phyloP scores from a whole-genome alignment of 2,888 invertebrate genomes.

The Poecilobothrus nobilitatus region DNA sequence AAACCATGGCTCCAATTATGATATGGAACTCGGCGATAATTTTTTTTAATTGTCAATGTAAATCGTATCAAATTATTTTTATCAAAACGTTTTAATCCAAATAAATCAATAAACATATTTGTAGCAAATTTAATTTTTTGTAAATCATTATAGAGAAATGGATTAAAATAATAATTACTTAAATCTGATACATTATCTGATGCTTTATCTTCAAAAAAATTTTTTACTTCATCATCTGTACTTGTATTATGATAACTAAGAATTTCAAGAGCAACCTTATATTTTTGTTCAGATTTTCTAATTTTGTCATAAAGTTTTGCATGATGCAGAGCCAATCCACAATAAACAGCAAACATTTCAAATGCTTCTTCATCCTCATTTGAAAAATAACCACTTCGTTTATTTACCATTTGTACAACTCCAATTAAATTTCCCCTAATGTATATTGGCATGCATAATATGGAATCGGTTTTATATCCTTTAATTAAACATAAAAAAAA shows the following conservation, averaged over 20 bases:
- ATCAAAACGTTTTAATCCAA: slow-evolving; percentile 59
- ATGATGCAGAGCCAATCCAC: slow-evolving; percentile 76
- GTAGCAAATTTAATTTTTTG: slow-evolving; percentile 65
- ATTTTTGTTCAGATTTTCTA: slow-evolving; percentile 72
- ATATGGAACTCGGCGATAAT: slow-evolving; percentile 74
- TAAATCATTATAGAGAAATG: slow-evolving; percentile 58
- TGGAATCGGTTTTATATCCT: slow-evolving; percentile 57
- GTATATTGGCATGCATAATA: slow-evolving; percentile 81
- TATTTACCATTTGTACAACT: slow-evolving; percentile 81
- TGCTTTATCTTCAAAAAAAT: slow-evolving; percentile 29
- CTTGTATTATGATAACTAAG: slow-evolving; percentile 76
- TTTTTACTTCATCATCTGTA: slow-evolving; percentile 58
- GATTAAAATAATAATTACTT: slow-evolving; percentile 60
- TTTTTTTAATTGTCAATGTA: slow-evolving; percentile 72
- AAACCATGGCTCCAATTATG: slow-evolving; percentile 87
- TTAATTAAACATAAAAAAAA: not conserved
- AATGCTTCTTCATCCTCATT: slow-evolving; percentile 71
- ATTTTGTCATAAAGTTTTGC: slow-evolving; percentile 79
- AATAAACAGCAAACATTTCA: slow-evolving; percentile 75
- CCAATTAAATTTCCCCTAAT: slow-evolving; percentile 70
- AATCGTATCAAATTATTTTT: slow-evolving; percentile 59
- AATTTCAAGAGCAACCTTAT: slow-evolving; percentile 71
- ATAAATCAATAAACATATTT: slow-evolving; percentile 68
- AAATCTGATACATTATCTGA: slow-evolving; percentile 35
- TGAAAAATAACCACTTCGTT: slow-evolving; percentile 51